Evolutionary conservation across 2,888 invertebrate genomes (phyloP), one percentile per base, ranked within the genome.

Genomic region (Hyalella azteca): DNA sequence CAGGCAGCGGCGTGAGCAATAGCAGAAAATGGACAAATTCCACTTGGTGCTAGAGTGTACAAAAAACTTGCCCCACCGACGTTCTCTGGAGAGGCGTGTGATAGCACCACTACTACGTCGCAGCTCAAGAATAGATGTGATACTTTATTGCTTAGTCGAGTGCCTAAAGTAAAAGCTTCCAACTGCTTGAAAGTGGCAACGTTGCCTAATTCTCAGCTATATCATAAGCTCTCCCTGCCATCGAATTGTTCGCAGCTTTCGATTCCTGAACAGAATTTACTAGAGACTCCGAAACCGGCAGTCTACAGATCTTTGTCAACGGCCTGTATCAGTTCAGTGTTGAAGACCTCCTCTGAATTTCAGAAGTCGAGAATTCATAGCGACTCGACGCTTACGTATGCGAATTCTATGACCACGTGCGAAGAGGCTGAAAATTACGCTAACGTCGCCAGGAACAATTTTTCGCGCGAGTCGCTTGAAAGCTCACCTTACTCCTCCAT

Each of bases 311-410:
- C 75, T 29, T 75, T 45, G 9, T 75, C 75, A 29, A 41, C 75
- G 22, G 75, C 75, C 7, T 75, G 75, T n/a, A 75, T 75, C n/a
- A 75, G 75, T 75, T 45, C 75, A 4, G 75, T 75, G 11, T 36
- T 32, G 9, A 66, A 66, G 54, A 9, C 54, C 9, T 22, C 54
- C 0, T 54, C 26, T 5, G 54, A 54, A 26, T 54, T 29, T 54
- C 54, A 22, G 22, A 26, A 54, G 7, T 22, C 22, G 54, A 54
- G 26, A 22, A 54, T 26, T 54, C 29, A 26, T 19, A 54, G 29
- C 26, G 54, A 26, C 9, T 54, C 54, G 54, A 54, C 26, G 13
- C 2, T 13, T 11, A 9, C 26, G 26, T 11, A 54, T 3, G 29
- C 22, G 3, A 22, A 54, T 54, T 54, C 7, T 54, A 26, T 7